Evolutionary conservation across 2,888 invertebrate species (phyloP), one percentile per base, ranked within the genome.

Genomic region (Endomychus coccineus): DNA sequence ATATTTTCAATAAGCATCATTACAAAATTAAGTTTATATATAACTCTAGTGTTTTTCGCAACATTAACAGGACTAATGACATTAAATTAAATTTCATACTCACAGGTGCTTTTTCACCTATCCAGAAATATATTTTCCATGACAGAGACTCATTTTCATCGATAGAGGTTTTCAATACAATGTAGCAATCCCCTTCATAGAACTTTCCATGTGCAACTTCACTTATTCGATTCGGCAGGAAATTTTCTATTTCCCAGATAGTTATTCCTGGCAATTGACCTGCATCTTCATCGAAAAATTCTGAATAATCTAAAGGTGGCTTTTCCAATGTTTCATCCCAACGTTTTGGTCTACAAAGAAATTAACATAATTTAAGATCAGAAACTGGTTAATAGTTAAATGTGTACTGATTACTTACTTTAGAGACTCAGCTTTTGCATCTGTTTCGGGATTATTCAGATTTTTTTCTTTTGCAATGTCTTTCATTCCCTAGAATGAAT

Each of bases 41-140:
- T n/a, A n/a, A n/a, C n/a, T n/a, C n/a, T n/a, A n/a, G n/a, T n/a
- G n/a, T n/a, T n/a, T n/a, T n/a, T n/a, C n/a, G n/a, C n/a, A n/a
- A n/a, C n/a, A n/a, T n/a, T n/a, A n/a, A n/a, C n/a, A n/a, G n/a
- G n/a, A n/a, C n/a, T n/a, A n/a, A n/a, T n/a, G n/a, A n/a, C n/a
- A n/a, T n/a, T n/a, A n/a, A n/a, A n/a, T n/a, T n/a, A n/a, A n/a
- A n/a, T n/a, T n/a, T n/a, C n/a, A n/a, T n/a, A n/a, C n/a, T 75
- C 69, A 95, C 86, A 7, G 95, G 83, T 2, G 95, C 88, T 58
- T 90, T 84, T 42, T 84, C 87, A 17, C 98, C 98, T 55, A 99
- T 98, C 98, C 97, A 98, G 67, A 96, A 99, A 70, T 84, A 98
- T 56, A 99, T 99, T 53, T 91, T 84, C 92, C 97, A 97, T 36